Evolutionary conservation across 1,140 invertebrate species (phyloP).

Genomic region (Argopecten irradians): DNA sequence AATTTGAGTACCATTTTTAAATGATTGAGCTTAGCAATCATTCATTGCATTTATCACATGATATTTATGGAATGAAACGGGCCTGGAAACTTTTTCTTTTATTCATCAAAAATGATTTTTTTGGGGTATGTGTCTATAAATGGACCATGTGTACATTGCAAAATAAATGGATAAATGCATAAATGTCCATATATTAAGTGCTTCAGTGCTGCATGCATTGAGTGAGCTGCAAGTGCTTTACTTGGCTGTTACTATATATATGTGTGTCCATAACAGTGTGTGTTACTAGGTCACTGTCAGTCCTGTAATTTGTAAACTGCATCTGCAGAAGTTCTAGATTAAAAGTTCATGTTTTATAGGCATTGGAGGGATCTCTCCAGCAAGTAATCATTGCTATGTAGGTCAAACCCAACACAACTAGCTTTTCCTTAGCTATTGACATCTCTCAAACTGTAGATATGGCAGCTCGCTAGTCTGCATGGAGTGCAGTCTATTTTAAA

Average conservation of each 20-base stretch:
- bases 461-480: background rate
- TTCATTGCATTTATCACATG: too few species aligned
- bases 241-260: background rate
- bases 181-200: too few species aligned
- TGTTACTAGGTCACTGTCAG: slow-evolving; percentile 1
- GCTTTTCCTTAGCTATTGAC: slow-evolving; percentile 4
- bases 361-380: background rate
- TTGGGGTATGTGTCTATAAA: too few species aligned
- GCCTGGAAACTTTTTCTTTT: too few species aligned
- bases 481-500: slow-evolving; percentile 16
- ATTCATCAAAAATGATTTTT: too few species aligned
- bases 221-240: background rate
- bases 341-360: slow-evolving; percentile 23
- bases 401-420: background rate
- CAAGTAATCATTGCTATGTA: slow-evolving; percentile 12
- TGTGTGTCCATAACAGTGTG: background rate
- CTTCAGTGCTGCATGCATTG: background rate
- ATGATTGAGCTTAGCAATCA: too few species aligned
- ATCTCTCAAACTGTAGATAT: slow-evolving; percentile 5
- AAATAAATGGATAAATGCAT: too few species aligned
- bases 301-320: slow-evolving; percentile 20
- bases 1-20: too few species aligned
- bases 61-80: too few species aligned
- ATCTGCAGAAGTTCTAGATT: slow-evolving; percentile 21
- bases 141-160: too few species aligned